Evolutionary conservation across 2,113 vertebrate genomes (phyloP).

Genomic region (Nycticebus coucang): DNA sequence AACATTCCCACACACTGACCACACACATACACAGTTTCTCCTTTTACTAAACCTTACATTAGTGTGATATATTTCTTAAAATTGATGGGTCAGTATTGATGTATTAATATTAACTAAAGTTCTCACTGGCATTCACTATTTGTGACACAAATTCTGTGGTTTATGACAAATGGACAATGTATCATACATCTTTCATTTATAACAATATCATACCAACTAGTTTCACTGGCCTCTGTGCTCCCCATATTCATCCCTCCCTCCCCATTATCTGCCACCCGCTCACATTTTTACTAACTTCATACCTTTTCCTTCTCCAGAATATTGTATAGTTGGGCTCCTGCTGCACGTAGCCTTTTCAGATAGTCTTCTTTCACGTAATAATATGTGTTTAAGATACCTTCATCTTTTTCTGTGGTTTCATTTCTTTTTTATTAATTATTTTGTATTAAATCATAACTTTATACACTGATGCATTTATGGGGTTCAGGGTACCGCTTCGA

Average conservation of each 20-base stretch:
- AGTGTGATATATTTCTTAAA: not conserved
- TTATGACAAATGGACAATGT: not conserved
- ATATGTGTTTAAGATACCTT: not conserved
- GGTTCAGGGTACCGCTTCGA: too few species aligned
- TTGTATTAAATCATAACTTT: too few species aligned
- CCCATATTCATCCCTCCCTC: not conserved
- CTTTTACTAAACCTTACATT: not conserved
- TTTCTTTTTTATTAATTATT: not conserved
- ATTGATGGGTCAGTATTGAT: not conserved
- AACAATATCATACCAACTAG: not conserved
- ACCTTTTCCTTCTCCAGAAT: not conserved
- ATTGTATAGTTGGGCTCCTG: not conserved
- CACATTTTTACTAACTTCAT: not conserved
- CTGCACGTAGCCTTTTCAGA: not conserved
- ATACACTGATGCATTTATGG: too few species aligned
- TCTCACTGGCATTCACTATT: not conserved
- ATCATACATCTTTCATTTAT: not conserved
- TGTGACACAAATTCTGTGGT: not conserved
- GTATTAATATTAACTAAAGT: constrained; percentile 3
- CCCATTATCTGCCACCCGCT: not conserved
- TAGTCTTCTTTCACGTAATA: not conserved
- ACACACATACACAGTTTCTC: not conserved
- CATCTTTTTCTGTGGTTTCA: not conserved
- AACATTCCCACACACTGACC: not conserved
- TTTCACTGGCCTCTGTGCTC: not conserved